Conservation (phyloP, 2,888 invertebrate genomes). For the Rugalucina vietnamica region DNA sequence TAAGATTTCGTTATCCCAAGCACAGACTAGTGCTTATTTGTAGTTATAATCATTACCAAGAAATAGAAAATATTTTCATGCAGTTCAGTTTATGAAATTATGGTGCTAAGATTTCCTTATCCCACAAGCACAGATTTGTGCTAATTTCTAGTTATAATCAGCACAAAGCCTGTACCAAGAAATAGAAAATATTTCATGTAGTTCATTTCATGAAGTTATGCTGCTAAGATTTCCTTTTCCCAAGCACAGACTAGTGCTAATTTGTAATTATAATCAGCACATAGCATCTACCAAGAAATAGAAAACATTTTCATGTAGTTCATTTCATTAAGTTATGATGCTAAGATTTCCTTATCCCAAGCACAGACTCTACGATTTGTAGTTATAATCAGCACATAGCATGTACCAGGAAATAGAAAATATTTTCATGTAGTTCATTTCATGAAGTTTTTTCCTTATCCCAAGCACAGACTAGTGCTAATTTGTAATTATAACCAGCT, state of each 20-base stretch:
- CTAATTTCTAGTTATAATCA: not conserved
- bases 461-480: conserved; percentile 32
- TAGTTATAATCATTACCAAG: conserved; percentile 13
- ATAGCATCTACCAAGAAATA: not conserved
- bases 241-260: conserved; percentile 37
- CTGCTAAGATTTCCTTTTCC: conserved; percentile 13
- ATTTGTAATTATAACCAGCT: conserved; percentile 17
- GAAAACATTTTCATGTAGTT: not conserved
- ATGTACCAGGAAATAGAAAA: conserved; percentile 22
- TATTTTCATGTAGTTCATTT: no score
- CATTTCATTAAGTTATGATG: not conserved
- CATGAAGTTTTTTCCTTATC: not conserved
- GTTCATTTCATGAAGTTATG: not conserved
- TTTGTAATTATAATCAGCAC: not conserved
- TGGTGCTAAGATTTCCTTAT: no score
- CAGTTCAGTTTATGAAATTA: not conserved
- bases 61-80: not conserved
- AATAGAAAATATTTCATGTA: not conserved
- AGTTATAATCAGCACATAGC: conserved; percentile 17
- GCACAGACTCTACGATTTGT: conserved; percentile 17
- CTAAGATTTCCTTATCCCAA: conserved; percentile 9
- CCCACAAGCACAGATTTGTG: conserved; percentile 36
- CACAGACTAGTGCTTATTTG: conserved; percentile 26
- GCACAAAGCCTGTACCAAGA: conserved; percentile 25
- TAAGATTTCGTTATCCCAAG: not conserved